These are phyloP conservation scores for Lepidurus apus DNA, from an alignment of 1,140 invertebrate genomes.

Conservation along the genomic window DNA sequence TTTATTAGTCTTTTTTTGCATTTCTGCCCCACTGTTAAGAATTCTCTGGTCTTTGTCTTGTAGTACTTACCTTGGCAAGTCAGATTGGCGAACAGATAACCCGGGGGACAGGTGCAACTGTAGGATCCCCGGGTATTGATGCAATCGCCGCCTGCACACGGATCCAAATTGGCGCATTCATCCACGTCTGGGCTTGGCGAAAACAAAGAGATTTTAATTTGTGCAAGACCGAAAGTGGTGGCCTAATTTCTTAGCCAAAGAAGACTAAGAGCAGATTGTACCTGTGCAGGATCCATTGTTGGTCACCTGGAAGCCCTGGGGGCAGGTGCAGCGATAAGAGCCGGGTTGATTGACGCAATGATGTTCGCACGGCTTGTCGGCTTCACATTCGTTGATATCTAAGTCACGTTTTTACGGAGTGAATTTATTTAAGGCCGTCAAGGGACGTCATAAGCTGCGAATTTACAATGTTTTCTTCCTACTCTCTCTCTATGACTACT, in stretches of 20 bases:
- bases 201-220: slow-evolving; percentile 39
- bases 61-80: slow-evolving; percentile 26
- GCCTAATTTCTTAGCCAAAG: not conserved
- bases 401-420: slow-evolving; percentile 27
- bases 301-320: slow-evolving; percentile 47
- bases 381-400: slow-evolving; percentile 46
- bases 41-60: not conserved
- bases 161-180: slow-evolving; percentile 60
- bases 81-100: slow-evolving; percentile 52
- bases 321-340: slow-evolving; percentile 42
- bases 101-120: slow-evolving; percentile 70
- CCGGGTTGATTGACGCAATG: slow-evolving; percentile 44
- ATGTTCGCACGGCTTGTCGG: slow-evolving; percentile 36
- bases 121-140: slow-evolving; percentile 80
- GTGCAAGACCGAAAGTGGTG: no score
- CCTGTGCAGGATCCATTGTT: slow-evolving; percentile 2
- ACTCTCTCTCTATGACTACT: slow-evolving; percentile 38
- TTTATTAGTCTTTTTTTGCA: not conserved
- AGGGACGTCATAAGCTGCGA: slow-evolving; percentile 33
- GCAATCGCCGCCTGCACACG: slow-evolving; percentile 64
- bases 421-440: slow-evolving; percentile 43
- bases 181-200: slow-evolving; percentile 71
- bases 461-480: slow-evolving; percentile 37
- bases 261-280: not conserved
- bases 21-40: not conserved